Evolutionary conservation across 2,888 invertebrate species (phyloP).

Genomic region (Trichopria drosophilae): DNA sequence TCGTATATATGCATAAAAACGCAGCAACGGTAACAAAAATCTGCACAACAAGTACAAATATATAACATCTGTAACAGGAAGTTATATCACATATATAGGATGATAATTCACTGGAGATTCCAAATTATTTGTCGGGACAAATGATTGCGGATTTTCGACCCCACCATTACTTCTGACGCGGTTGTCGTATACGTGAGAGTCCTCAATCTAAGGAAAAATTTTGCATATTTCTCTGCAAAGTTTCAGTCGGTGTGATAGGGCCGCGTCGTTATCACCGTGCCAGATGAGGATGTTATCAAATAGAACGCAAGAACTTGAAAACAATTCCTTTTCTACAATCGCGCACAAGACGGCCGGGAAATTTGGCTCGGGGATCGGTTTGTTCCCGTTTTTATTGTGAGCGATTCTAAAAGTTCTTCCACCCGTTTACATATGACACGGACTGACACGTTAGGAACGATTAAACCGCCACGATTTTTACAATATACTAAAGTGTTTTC

Average conservation of each 20-base stretch:
- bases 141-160: constrained; percentile 15
- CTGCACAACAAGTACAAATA: no score
- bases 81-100: no score
- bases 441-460: constrained; percentile 29
- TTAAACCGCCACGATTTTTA: constrained; percentile 22
- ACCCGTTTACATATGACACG: constrained; percentile 16
- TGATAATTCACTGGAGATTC: no score
- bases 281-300: no score
- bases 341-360: constrained; percentile 25
- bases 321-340: constrained; percentile 21
- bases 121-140: constrained; percentile 16
- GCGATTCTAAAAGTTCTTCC: constrained; percentile 10
- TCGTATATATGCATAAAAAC: no score
- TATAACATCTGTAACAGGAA: no score
- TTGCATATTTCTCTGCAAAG: no score
- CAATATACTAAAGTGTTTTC: constrained; percentile 6
- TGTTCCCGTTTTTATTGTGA: constrained; percentile 7
- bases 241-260: no score
- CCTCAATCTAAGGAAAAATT: constrained; percentile 12
- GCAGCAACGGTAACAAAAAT: no score
- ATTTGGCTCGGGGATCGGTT: constrained; percentile 20
- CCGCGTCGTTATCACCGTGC: no score
- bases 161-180: neutral
- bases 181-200: constrained; percentile 16
- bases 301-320: constrained; percentile 18